Evolutionary conservation across 2,113 vertebrate genomes (phyloP), one percentile per base, ranked within the genome.

Genomic region (Lagopus muta): DNA sequence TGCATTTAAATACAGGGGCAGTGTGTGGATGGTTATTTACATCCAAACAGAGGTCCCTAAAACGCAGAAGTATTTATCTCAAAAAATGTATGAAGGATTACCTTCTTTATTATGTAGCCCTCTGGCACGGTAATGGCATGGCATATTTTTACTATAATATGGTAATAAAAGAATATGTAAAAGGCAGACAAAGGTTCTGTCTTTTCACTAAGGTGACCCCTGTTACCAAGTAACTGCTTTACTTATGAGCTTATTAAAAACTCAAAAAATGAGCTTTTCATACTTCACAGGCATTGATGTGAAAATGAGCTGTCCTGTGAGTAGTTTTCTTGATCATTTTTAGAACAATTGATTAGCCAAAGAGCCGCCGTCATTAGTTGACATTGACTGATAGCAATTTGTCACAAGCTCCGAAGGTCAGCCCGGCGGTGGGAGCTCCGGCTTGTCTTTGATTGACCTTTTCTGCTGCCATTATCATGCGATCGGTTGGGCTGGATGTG

Each of bases 351-450:
- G 98, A 99, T 99, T 98, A 97, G 97, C 96, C 96, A 97, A 98
- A 98, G 98, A 98, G 98, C 98, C 96, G 91, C 97, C 98, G 98
- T 98, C 98, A 97, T 98, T 98, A 98, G 98, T 95, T 98, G 97
- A 98, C 98, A 98, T 98, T 98, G 98, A 99, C 98, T 98, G 98
- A 98, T 98, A 98, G 97, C 98, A 98, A 98, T 98, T 98, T 98
- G 98, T 98, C 97, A 98, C 97, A 96, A 98, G 98, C 97, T 97
- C 97, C 98, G 98, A 99, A 99, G 99, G 99, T 99, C 99, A 99
- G 97, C 91, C 97, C 96, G 97, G 96, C 96, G 94, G 97, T 96
- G 97, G 97, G 97, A 98, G 97, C 97, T 96, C 92, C 76, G 71
- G 97, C 97, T 97, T 98, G 98, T 97, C 98, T 97, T 97, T 98